Evolutionary conservation across 2,888 invertebrate genomes (phyloP).

Genomic region (Hoplodrina blanda): DNA sequence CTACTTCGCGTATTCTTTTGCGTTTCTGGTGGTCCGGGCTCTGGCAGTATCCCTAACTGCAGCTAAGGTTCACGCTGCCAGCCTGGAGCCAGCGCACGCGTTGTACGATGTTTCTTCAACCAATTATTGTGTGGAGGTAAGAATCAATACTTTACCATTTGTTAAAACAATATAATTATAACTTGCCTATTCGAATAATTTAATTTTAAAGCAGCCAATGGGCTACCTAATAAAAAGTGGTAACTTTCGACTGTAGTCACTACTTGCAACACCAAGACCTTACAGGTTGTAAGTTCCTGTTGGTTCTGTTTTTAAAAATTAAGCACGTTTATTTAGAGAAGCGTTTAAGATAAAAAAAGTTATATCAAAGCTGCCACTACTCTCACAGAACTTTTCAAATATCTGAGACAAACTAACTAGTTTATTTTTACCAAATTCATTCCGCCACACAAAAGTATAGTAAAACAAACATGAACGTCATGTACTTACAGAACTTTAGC

Average conservation of each 20-base stretch:
- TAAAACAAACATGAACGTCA: constrained; percentile 25
- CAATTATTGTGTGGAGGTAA: constrained; percentile 91
- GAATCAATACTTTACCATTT: not conserved
- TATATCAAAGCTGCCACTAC: not conserved
- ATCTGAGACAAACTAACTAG: constrained; percentile 24
- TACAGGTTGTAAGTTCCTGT: no score
- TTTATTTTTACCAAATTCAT: constrained; percentile 44
- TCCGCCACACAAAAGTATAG: constrained; percentile 27
- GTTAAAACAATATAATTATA: no score
- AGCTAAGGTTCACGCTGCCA: constrained; percentile 89
- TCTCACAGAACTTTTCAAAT: constrained; percentile 17
- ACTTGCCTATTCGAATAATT: no score
- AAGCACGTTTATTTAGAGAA: no score
- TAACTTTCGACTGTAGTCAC: no score
- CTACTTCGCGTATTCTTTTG: constrained; percentile 92
- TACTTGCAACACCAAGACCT: no score
- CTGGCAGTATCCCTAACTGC: constrained; percentile 91
- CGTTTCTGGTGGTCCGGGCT: constrained; percentile 91
- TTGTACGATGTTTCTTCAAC: constrained; percentile 91
- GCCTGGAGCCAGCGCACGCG: constrained; percentile 86
- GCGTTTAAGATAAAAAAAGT: not conserved
- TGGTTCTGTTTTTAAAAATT: no score
- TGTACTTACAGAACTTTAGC: constrained; percentile 27
- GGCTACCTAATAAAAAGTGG: no score
- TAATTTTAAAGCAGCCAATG: no score